These are phyloP conservation scores for Sprattus sprattus DNA, from an alignment of 2,113 vertebrate genomes.

Conservation along the genomic window DNA sequence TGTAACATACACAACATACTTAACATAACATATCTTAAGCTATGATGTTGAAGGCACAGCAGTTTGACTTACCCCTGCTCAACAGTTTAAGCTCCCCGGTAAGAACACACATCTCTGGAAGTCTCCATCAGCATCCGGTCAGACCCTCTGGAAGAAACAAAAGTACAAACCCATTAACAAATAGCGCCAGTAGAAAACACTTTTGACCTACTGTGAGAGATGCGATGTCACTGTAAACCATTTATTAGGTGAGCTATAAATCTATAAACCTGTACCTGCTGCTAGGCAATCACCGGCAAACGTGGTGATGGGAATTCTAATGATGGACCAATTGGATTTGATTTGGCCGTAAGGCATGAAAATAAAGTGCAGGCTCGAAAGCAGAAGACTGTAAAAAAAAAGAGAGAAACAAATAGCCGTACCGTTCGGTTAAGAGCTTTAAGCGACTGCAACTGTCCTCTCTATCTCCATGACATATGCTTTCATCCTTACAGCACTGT, in stretches of 20 bases:
- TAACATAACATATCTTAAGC: too few species aligned
- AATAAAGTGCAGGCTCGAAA: not conserved
- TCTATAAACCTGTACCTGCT: not conserved
- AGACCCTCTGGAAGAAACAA: conserved; percentile 45
- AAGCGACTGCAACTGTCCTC: not conserved
- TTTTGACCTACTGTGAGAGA: not conserved
- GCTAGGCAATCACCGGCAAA: not conserved
- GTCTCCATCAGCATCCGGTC: conserved; percentile 49
- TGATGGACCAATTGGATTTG: not conserved
- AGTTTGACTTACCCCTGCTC: conserved; percentile 62
- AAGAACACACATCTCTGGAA: conserved; percentile 61
- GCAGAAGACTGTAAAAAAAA: not conserved
- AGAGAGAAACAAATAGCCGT: not conserved
- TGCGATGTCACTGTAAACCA: conserved; percentile 20
- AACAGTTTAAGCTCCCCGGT: conserved; percentile 53
- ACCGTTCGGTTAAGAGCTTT: not conserved
- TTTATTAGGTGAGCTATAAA: not conserved
- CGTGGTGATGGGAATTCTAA: not conserved
- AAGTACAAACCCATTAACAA: conserved; percentile 25
- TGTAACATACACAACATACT: not conserved
- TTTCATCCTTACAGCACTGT: not conserved
- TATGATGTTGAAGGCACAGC: not conserved
- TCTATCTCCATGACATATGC: not conserved
- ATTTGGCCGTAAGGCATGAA: not conserved
- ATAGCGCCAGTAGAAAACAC: not conserved